Evolutionary conservation across 2,113 vertebrate genomes (phyloP), one percentile per base, ranked within the genome.

Genomic region (Fulmarus glacialis): DNA sequence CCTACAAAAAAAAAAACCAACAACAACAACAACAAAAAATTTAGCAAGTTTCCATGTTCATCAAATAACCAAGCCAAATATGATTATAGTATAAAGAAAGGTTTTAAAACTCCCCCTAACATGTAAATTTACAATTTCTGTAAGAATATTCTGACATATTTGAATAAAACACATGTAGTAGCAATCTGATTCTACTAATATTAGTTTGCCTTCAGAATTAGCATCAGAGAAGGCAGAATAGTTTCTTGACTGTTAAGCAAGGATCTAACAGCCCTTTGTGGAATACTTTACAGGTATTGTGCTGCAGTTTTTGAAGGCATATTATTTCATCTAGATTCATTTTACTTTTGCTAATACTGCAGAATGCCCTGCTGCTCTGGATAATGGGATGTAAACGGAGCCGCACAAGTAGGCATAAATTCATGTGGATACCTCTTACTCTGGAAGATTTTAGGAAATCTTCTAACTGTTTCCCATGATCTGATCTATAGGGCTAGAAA

Each of bases 1-100:
- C 98, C 99, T 99, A 87, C 8, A 95, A 98, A 70, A 97, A 48
- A 95, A 66, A 29, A 50, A 56, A 12, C 9, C 42, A 71, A 47
- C 38, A 30, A 17, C 40, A 34, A 17, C 6, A 30, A 67, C 53
- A 80, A 78, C 45, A 38, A 20, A 43, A 58, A n/a, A 79, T 14
- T 32, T 38, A 56, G 30, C 30, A n/a, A 89, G n/a, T 36, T 81
- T 79, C 56, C n/a, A 36, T 42, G 4, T 34, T 89, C 71, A 91
- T 87, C 19, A 73, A 40, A 45, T 56, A 45, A 81, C n/a, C 30
- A 71, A 30, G 17, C 8, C 45, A 88, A 92, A 83, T 18, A n/a
- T 8, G 9, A 67, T 68, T 77, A 59, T 23, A 64, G 17, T 19
- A 79, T 74, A 78, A 91, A 93, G 71, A 74, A 90, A 85, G 26